Evolutionary conservation across 2,113 vertebrate species (phyloP), one percentile per base, ranked within the genome.

Genomic region (Prionailurus bengalensis): DNA sequence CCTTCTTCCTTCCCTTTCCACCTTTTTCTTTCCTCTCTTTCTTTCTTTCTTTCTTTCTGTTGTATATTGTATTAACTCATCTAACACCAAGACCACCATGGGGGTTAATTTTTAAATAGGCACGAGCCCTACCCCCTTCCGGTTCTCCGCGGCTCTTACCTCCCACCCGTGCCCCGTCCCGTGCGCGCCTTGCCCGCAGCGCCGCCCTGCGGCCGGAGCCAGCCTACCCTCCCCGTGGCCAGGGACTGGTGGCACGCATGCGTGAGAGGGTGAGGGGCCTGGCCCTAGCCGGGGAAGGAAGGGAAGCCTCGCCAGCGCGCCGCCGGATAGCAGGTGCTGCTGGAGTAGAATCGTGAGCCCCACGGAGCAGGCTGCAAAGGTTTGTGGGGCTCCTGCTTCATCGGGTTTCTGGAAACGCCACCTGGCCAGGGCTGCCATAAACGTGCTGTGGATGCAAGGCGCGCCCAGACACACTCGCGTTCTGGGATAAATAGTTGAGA

Each of bases 271-370:
- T 27, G 71, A 42, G 3, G 15, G n/a, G n/a, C n/a, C n/a, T 39
- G 42, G 74, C 7, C 0, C 7, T 27, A 1, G 27, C 27, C 0
- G 4, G 45, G 7, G 71, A 27, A 48, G 27, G 4, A 31, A 27
- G 8, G 1, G 63, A 17, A 13, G 17, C 29, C 4, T 4, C 16
- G 45, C 29, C 4, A 0, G 66, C 25, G 1, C 19, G 1, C 19
- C 9, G n/a, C 10, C 7, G 4, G 10, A 39, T 0, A 14, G 55
- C 45, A 55, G 68, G 11, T 51, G 78, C 78, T 1, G 16, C 8
- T n/a, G 61, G 23, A 45, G 31, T 6, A 61, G 81, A 53, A 25
- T 11, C 1, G 1, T 4, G 61, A 16, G 10, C 48, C 17, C 17
- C 78, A 12, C 10, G 0, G 15, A 11, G 29, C 63, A 53, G 45